Percentiles rank a stretch among this genome's conserved stretches.
Evolutionary conservation across 2,113 vertebrate genomes (phyloP).

Genomic region (Camelus bactrianus): DNA sequence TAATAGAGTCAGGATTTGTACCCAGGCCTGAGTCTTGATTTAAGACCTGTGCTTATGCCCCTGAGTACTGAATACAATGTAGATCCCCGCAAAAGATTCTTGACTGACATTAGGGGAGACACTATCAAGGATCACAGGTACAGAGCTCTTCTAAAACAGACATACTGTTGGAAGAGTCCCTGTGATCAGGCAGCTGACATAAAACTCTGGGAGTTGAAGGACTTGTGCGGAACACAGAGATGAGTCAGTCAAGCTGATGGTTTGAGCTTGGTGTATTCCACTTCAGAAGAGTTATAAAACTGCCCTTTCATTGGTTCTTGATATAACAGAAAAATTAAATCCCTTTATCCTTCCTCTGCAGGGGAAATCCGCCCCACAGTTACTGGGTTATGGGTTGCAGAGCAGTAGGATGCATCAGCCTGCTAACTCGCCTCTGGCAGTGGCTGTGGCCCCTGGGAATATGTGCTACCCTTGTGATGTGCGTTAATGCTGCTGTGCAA

Average conservation of each 20-base stretch:
- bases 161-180: not conserved
- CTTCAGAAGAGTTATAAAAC: slow-evolving; percentile 22
- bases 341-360: not conserved
- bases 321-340: slow-evolving; percentile 37
- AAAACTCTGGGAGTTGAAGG: not conserved
- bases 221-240: not conserved
- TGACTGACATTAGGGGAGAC: not conserved
- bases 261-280: slow-evolving; percentile 4
- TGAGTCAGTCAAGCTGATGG: not conserved
- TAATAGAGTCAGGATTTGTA: slow-evolving; percentile 31
- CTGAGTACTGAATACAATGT: not conserved
- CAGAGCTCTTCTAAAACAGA: not conserved
- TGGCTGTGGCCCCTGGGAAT: not conserved
- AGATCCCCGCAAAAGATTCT: not conserved
- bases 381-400: not conserved
- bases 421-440: not conserved
- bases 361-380: not conserved
- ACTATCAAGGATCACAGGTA: not conserved
- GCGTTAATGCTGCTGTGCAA: not conserved
- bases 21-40: not conserved
- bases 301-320: slow-evolving; percentile 51
- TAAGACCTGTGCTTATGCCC: not conserved
- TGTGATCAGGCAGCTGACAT: slow-evolving; percentile 2
- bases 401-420: not conserved
- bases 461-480: not conserved